Evolutionary conservation across 2,888 invertebrate genomes (phyloP), one percentile per base, ranked within the genome.

Genomic region (Platyscelio sp.): DNA sequence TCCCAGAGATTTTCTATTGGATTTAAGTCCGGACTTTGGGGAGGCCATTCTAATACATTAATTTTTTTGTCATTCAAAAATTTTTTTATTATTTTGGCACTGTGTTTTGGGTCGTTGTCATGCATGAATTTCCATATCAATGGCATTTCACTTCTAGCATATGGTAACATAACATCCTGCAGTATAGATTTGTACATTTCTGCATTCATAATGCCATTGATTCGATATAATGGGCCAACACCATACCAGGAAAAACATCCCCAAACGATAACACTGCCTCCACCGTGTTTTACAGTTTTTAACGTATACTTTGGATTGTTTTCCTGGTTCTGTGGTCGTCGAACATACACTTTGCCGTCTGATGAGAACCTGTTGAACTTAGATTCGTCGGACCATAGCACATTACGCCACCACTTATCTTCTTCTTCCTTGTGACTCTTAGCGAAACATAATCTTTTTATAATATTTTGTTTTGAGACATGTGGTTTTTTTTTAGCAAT

Each of bases 31-130:
- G 65, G 67, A 38, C 20, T 51, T 54, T 76, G 68, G 1, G 68
- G 38, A 3, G 58, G 68, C 38, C 58, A 76, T 27, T 56, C 18
- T 26, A 78, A 49, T 24, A 61, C 27, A 51, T 6, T 38, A 1
- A 70, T 15, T 56, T 65, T 58, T 63, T 78, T 20, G 2, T 78
- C 22, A 13, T 3, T 15, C n/a, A 71, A 27, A 27, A 68, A 78
- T 38, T 58, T 20, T 71, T 60, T 71, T 58, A 43, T 24, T 2
- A 43, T 11, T 5, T 68, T 77, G 13, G 60, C 67, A 2, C 27
- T 70, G 33, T 71, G 68, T 70, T 78, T 78, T 68, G 70, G 78
- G 18, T 78, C 70, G 33, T 70, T 78, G 20, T 78, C 78, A 9
- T 78, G 68, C 56, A 68, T 58, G 29, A 60, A 70, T 54, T 60